Base-by-base conservation (phyloP, 2,888 invertebrate genomes). In the Pherbina coryleti region DNA sequence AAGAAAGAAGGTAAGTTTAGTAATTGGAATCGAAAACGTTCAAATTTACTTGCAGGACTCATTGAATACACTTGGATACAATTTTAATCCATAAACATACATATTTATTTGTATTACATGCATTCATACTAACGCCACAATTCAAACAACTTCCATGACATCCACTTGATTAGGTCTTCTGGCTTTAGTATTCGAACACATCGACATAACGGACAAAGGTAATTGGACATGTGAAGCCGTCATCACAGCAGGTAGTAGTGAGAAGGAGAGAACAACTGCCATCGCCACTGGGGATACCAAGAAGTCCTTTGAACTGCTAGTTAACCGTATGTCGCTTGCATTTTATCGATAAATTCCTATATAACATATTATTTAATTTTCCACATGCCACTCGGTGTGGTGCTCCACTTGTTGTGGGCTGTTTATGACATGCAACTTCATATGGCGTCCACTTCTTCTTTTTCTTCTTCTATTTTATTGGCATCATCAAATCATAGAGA, bases 111-210 rank as follows among this genome's bases (percentile, higher is more conserved):
- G 17, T 19, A 53, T 19, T 53, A 5, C n/a, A 19, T 19, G 53
- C 53, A 19, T 19, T 55, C 9, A 22, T 22, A 19, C 22, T 17
- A 64, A 28, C 8, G 3, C 0, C 1, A 55, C 55, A 34, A 34
- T 64, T 64, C 64, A 31, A 69, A 11, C 14, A 44, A 44, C 44
- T 3, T 44, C 3, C 44, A 44, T 44, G 44, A 22, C 19, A 9
- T 57, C n/a, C 37, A 72, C 75, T 76, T 55, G 44, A n/a, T 66
- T 76, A 86, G 91, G 88, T 66, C 86, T 88, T 62, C 82, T 88
- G 80, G 90, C 90, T 7, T 84, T 92, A 70, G 89, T 91, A 66
- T 91, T 92, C 79, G 90, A 91, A 82, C 90, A 88, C 82, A 91
- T 91, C 82, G 85, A 87, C 78, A 81, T 87, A 81, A 86, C 88